phyloP scores from a whole-genome alignment of 2,113 vertebrate species.

The Neogale vison region DNA sequence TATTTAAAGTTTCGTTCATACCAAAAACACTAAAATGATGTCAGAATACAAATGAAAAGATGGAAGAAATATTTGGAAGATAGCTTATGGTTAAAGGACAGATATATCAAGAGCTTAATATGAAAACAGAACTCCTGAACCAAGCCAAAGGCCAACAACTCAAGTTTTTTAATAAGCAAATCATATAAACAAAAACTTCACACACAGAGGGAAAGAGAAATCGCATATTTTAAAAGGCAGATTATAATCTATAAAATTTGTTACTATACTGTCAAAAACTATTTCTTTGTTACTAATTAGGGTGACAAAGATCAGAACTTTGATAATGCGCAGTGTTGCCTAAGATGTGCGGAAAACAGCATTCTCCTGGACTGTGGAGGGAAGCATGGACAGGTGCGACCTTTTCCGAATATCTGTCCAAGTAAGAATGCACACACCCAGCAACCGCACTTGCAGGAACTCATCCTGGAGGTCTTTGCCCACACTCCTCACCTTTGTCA shows the following conservation, averaged over 20 bases:
- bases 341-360: background rate
- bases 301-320: background rate
- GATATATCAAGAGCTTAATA: background rate
- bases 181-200: background rate
- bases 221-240: background rate
- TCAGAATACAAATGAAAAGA: constrained; percentile 15
- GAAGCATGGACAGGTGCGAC: background rate
- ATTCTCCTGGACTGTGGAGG: background rate
- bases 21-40: background rate
- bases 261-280: background rate
- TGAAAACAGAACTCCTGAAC: background rate
- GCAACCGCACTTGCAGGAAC: background rate
- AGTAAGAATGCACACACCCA: too few relatives aligned
- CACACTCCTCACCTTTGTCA: fast-evolving
- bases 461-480: background rate
- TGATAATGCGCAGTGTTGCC: background rate
- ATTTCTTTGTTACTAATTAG: background rate
- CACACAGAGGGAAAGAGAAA: background rate
- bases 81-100: background rate
- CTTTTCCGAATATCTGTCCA: background rate
- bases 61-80: background rate
- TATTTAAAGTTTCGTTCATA: background rate
- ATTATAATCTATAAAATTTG: background rate
- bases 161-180: background rate
- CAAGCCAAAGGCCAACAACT: background rate